phyloP scores from a whole-genome alignment of 2,113 vertebrate species.

The Ifrita kowaldi region DNA sequence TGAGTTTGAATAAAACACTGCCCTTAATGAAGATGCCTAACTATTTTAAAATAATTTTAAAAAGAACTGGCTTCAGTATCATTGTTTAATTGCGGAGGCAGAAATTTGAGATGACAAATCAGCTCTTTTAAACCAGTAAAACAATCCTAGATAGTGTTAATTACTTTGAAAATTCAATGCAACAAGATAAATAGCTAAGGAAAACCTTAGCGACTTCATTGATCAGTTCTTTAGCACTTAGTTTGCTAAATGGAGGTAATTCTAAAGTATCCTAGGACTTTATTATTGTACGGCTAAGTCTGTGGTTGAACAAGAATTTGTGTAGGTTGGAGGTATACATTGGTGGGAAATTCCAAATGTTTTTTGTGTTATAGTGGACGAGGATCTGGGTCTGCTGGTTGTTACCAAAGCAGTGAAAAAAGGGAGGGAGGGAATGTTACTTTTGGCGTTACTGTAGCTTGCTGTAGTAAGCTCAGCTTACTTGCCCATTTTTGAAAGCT shows the following conservation, averaged over 20 bases:
- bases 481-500: not conserved
- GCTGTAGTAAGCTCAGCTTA: not conserved
- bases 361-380: not conserved
- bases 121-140: not conserved
- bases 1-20: not conserved
- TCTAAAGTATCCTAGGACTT: not conserved
- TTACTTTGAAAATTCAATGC: not conserved
- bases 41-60: not conserved
- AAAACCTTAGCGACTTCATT: not conserved
- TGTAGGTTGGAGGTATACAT: not conserved
- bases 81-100: not conserved
- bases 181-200: not conserved
- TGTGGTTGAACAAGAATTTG: not conserved
- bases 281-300: not conserved
- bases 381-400: not conserved
- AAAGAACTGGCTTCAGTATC: not conserved
- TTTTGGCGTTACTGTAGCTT: not conserved
- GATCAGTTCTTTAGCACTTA: not conserved
- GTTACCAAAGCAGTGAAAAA: not conserved
- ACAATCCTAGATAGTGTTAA: not conserved
- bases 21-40: not conserved
- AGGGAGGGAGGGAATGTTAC: not conserved
- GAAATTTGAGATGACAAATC: not conserved
- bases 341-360: not conserved
- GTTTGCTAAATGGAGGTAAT: not conserved